Evolutionary conservation across 2,113 vertebrate species (phyloP).

Genomic region (Paedocypris sp.): DNA sequence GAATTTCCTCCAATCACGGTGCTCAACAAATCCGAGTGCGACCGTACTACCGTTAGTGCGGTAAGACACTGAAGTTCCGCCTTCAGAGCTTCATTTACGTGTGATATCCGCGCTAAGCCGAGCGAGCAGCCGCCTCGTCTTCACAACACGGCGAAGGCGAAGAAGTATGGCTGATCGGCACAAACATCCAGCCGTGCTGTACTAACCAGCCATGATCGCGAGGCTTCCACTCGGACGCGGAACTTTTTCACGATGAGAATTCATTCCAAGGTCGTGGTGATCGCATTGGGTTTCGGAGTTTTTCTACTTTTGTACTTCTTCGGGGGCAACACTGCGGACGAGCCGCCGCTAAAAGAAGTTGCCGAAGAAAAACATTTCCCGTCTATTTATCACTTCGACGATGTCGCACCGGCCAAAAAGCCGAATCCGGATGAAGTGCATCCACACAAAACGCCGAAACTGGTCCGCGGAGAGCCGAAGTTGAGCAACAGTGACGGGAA

Average conservation of each 20-base stretch:
- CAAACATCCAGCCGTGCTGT: conserved; percentile 27
- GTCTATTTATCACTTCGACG: background rate
- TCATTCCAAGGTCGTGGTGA: conserved; percentile 52
- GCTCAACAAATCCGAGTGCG: too few species aligned
- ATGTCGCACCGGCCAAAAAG: conserved; percentile 42
- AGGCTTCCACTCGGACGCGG: conserved; percentile 22
- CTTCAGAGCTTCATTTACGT: conserved; percentile 43
- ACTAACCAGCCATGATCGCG: conserved; percentile 47
- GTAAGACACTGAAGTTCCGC: conserved; percentile 44
- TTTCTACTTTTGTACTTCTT: conserved; percentile 69
- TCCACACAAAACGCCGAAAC: conserved; percentile 23
- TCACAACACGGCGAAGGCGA: conserved; percentile 44
- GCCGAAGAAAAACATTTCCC: conserved; percentile 26
- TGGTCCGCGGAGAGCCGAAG: conserved; percentile 31
- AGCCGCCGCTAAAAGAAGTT: conserved; percentile 51
- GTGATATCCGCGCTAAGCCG: conserved; percentile 39
- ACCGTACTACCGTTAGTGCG: conserved; percentile 42
- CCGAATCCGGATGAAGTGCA: conserved; percentile 20
- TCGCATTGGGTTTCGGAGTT: conserved; percentile 61
- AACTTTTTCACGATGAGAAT: conserved; percentile 58
- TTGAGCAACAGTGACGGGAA: conserved; percentile 26
- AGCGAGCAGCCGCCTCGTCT: conserved; percentile 53
- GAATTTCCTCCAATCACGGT: background rate
- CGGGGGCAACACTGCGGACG: conserved; percentile 54
- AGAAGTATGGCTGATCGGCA: conserved; percentile 47